Conservation (phyloP, 2,113 vertebrate genomes). For the Zonotrichia leucophrys region DNA sequence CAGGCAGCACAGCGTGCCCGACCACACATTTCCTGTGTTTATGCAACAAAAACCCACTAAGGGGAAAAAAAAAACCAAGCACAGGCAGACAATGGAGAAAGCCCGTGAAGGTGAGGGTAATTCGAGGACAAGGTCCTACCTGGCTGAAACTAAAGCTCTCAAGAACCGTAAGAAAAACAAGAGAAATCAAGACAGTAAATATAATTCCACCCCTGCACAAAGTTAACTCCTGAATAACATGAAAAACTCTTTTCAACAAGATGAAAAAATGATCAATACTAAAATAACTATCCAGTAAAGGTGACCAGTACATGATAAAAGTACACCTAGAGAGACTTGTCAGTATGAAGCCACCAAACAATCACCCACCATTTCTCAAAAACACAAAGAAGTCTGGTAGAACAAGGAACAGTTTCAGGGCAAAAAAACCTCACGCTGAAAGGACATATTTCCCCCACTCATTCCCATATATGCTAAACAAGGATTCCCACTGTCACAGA, state of each 20-base stretch:
- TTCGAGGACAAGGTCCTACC: background rate
- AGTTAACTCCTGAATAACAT: background rate
- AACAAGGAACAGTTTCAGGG: background rate
- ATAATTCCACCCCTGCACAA: background rate
- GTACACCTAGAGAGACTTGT: background rate
- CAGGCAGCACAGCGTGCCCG: accelerated
- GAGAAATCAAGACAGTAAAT: background rate
- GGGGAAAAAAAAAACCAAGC: background rate
- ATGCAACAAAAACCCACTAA: background rate
- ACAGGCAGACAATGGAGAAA: background rate
- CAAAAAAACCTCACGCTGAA: accelerated
- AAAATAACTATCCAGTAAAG: background rate
- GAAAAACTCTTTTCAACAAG: background rate
- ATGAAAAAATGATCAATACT: background rate
- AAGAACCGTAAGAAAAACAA: background rate
- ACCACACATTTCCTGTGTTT: background rate
- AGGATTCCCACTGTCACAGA: background rate
- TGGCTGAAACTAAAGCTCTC: background rate
- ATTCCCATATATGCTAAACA: background rate
- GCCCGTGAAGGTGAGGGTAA: background rate
- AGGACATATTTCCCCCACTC: accelerated
- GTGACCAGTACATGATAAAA: background rate
- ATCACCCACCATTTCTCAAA: background rate
- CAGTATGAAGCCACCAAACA: background rate
- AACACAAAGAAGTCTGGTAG: background rate